Evolutionary conservation across 2,113 vertebrate species (phyloP).

Genomic region (Rhegmatorhina hoffmannsi): DNA sequence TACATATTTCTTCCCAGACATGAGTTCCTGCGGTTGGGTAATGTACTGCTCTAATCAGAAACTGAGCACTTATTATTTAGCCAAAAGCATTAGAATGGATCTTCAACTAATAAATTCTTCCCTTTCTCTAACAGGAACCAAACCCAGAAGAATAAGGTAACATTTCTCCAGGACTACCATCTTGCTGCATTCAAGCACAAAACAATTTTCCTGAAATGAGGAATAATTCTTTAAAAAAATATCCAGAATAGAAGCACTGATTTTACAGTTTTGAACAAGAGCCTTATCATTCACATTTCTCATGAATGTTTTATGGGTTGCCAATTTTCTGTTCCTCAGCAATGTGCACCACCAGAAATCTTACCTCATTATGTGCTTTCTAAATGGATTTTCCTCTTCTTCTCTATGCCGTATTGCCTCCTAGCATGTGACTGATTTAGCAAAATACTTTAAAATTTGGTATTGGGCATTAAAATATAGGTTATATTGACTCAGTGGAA

Average conservation of each 20-base stretch:
- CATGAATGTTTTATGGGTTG: background rate
- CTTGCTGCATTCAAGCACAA: background rate
- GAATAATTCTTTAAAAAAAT: background rate
- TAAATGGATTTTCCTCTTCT: conserved; percentile 12
- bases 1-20: background rate
- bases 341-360: background rate
- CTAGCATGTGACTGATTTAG: background rate
- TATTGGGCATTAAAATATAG: background rate
- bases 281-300: background rate
- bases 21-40: background rate
- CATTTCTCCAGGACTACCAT: background rate
- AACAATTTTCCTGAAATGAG: background rate
- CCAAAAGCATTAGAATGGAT: background rate
- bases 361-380: conserved; percentile 7
- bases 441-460: background rate
- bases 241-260: conserved; percentile 7
- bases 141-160: background rate
- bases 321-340: conserved; percentile 15
- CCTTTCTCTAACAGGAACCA: background rate
- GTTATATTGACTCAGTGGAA: background rate
- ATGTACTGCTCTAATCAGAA: background rate
- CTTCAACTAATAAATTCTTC: background rate
- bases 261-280: conserved; percentile 16
- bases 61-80: background rate
- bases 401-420: background rate